These are phyloP conservation scores for Platycheirus albimanus DNA, from an alignment of 2,888 invertebrate genomes.

Conservation along the genomic window DNA sequence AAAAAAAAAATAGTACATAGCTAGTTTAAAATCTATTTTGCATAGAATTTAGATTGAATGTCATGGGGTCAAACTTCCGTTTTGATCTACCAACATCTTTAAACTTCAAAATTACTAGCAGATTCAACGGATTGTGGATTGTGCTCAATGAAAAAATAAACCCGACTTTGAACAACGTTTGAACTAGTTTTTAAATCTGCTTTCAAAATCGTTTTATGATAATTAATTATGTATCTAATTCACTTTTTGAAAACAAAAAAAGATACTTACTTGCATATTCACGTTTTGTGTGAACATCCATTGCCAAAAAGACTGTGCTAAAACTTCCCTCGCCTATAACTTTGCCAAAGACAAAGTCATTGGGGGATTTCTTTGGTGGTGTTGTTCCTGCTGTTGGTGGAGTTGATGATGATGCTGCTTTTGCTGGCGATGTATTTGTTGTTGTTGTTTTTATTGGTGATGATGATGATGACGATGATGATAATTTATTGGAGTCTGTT, in stretches of 20 bases:
- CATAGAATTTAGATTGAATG: conserved; percentile 17
- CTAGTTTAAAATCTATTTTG: no score
- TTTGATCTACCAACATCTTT: no score
- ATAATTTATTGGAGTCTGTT: conserved; percentile 71
- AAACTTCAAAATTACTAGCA: no score
- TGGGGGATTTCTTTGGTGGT: conserved; percentile 84
- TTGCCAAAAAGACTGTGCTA: conserved; percentile 96
- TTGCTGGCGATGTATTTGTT: conserved; percentile 72
- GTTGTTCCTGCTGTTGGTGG: conserved; percentile 75
- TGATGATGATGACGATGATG: conserved; percentile 48
- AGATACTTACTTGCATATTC: conserved; percentile 95
- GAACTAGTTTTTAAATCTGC: conserved; percentile 15
- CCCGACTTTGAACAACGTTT: no score
- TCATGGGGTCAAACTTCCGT: conserved; percentile 10
- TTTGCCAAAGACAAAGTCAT: conserved; percentile 97
- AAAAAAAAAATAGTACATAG: no score
- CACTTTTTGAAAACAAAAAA: neutral
- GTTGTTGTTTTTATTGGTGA: conserved; percentile 55
- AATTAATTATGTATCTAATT: neutral
- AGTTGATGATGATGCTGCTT: conserved; percentile 71
- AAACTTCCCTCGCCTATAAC: conserved; percentile 98
- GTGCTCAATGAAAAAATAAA: no score
- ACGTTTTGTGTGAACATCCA: conserved; percentile 93
- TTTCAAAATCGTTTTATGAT: conserved; percentile 13
- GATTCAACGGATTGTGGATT: no score